Evolutionary conservation across 2,797 vertebrate species (phyloP), one percentile per base, ranked within the genome.

Genomic region (Aselliscus stoliczkanus): DNA sequence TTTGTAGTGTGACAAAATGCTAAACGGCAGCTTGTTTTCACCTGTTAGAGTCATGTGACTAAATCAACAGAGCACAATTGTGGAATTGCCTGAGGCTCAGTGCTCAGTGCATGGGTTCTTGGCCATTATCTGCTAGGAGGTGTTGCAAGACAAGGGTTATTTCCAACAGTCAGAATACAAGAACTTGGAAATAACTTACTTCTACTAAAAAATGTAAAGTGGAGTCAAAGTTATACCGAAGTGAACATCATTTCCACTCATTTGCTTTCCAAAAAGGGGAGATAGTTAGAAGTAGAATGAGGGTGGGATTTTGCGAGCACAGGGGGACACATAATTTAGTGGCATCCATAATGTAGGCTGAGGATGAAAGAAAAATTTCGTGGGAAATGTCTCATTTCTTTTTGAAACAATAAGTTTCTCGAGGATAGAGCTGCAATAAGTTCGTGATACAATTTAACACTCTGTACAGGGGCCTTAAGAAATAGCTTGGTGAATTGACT

Each of bases 381-480:
- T 89, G 27, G n/a, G 88, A 52, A 64, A 54, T n/a, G 0, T n/a
- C 79, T 85, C 50, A 2, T 34, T 73, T 86, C 79, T 83, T 47
- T 75, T 58, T 18, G n/a, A 85, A 87, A 31, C 15, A 7, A 2
- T 1, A 37, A 4, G 11, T 47, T 87, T 42, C 58, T 54, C 54
- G 4, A 54, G 64, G 54, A 62, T 0, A 11, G 1, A 20, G 21
- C 42, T 1, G 12, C 20, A 11, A 1, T 6, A 10, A 21, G 50
- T 17, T 56, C 29, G 34, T 18, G 54, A 27, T 5, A 20, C 58
- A 10, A 23, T 14, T 11, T 17, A 25, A 62, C 1, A 1, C 7
- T 4, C 27, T 75, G 58, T 21, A 20, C 11, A 4, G 2, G 81
- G 17, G 47, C 23, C 7, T 75, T 31, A 50, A 50, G 64, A 62